A percentile compares a stretch with the other conserved stretches of the same genome.
phyloP scores from a whole-genome alignment of 2,888 invertebrate genomes.

The Sinohyriopsis cumingii region DNA sequence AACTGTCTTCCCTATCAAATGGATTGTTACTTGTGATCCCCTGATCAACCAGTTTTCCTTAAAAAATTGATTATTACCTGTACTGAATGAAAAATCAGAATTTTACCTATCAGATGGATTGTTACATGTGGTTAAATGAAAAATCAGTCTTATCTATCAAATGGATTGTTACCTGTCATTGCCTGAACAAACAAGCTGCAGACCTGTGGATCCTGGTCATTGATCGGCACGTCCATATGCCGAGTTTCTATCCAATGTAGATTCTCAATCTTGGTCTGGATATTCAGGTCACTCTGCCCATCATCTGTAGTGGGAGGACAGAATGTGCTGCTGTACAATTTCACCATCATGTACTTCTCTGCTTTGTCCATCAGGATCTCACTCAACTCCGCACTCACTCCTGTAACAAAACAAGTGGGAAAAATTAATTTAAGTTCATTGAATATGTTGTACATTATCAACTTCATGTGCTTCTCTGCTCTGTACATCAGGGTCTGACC shows the following conservation, averaged over 20 bases:
- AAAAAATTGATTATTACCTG: too few relatives aligned
- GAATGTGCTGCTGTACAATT: constrained; percentile 89
- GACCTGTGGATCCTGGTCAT: constrained; percentile 87
- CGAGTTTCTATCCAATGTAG: constrained; percentile 96
- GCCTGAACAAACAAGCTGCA: constrained; percentile 93
- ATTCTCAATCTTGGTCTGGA: constrained; percentile 91
- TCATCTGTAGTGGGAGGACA: constrained; percentile 91
- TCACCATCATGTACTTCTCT: constrained; percentile 94
- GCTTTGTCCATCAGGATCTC: constrained; percentile 90
- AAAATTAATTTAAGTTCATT: background rate
- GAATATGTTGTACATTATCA: background rate
- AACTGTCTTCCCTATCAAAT: too few relatives aligned
- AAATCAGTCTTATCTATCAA: background rate
- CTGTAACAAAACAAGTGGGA: constrained; percentile 69
- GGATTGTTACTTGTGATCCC: too few relatives aligned
- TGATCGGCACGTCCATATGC: constrained; percentile 93
- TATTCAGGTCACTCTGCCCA: constrained; percentile 88
- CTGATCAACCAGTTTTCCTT: too few relatives aligned
- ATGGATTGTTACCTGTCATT: constrained; percentile 81
- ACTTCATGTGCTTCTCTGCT: background rate
- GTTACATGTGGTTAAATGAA: too few relatives aligned
- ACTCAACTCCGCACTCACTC: constrained; percentile 81
- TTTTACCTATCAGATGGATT: too few relatives aligned
- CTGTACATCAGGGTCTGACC: background rate
- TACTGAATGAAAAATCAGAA: too few relatives aligned